phyloP scores from a whole-genome alignment of 37 sponge, comb jelly and placozoan genomes.

The Spongia lamella region DNA sequence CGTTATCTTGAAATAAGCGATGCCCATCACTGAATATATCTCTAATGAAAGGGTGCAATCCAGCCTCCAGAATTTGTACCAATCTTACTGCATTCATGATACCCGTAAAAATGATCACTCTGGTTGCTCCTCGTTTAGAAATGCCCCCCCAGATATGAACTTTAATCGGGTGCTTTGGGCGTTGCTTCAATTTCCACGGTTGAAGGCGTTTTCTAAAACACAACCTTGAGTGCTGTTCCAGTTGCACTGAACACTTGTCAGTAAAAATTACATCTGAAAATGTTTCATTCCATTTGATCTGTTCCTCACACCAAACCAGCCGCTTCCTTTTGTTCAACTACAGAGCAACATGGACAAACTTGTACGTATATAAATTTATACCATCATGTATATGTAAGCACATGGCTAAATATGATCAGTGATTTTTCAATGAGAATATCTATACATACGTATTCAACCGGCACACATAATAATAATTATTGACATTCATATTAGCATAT shows the following conservation, averaged over 20 bases:
- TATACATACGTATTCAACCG: too few species aligned
- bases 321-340: too few species aligned
- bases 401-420: too few species aligned
- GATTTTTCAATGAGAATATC: too few species aligned
- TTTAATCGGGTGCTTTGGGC: too few species aligned
- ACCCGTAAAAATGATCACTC: slow-evolving; percentile 41
- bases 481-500: too few species aligned
- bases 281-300: slow-evolving; percentile 10
- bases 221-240: slow-evolving; percentile 26
- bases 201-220: slow-evolving; percentile 16
- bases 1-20: slow-evolving; percentile 38
- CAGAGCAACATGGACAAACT: too few species aligned
- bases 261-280: slow-evolving; percentile 40
- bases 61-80: slow-evolving; percentile 22
- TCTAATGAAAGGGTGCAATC: slow-evolving; percentile 19
- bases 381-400: too few species aligned
- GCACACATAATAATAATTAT: too few species aligned
- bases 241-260: slow-evolving; percentile 21
- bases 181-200: slow-evolving; percentile 29
- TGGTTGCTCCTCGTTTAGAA: slow-evolving; percentile 30
- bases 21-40: slow-evolving; percentile 1
- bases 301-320: too few species aligned
- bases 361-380: too few species aligned
- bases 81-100: slow-evolving; percentile 31
- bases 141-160: slow-evolving; percentile 52